phyloP scores from a whole-genome alignment of 1,140 invertebrate genomes.

The Sweltsa coloradensis region DNA sequence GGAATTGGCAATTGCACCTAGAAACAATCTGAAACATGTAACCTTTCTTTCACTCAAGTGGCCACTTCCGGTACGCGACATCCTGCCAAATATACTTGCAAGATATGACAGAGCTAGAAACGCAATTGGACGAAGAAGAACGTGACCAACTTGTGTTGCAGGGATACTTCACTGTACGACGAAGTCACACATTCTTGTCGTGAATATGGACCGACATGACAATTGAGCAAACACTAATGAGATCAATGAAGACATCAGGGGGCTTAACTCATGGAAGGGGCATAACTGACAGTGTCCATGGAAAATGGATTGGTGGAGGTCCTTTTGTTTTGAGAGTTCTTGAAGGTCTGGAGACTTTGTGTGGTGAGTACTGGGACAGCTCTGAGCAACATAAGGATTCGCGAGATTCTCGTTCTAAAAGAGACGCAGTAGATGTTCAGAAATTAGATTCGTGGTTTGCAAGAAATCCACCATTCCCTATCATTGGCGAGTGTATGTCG shows the following conservation, averaged over 20 bases:
- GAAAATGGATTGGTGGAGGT: neutral
- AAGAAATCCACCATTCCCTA: too few relatives aligned
- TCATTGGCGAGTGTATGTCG: too few relatives aligned
- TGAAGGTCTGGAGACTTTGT: slow-evolving; percentile 17
- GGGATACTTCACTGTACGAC: slow-evolving; percentile 1
- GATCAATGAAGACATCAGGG: slow-evolving; percentile 23
- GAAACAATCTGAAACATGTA: neutral
- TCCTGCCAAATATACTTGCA: neutral
- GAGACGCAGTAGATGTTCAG: slow-evolving; percentile 5
- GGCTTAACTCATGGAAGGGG: slow-evolving; percentile 10
- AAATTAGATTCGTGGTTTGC: slow-evolving; percentile 4
- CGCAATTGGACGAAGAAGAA: neutral
- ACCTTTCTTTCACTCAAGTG: slow-evolving; percentile 4
- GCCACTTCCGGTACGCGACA: slow-evolving; percentile 6
- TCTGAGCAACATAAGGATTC: slow-evolving; percentile 17
- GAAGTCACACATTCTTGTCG: neutral
- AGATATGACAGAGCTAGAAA: neutral
- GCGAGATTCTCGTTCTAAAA: slow-evolving; percentile 9
- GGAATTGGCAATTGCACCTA: slow-evolving; percentile 4
- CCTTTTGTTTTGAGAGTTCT: neutral
- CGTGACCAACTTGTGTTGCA: neutral
- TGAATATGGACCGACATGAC: slow-evolving; percentile 24
- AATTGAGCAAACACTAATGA: slow-evolving; percentile 27
- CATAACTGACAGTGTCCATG: neutral
- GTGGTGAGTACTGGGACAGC: slow-evolving; percentile 4